Conservation (phyloP, 1,140 invertebrate genomes). For the Procambarus clarkii region DNA sequence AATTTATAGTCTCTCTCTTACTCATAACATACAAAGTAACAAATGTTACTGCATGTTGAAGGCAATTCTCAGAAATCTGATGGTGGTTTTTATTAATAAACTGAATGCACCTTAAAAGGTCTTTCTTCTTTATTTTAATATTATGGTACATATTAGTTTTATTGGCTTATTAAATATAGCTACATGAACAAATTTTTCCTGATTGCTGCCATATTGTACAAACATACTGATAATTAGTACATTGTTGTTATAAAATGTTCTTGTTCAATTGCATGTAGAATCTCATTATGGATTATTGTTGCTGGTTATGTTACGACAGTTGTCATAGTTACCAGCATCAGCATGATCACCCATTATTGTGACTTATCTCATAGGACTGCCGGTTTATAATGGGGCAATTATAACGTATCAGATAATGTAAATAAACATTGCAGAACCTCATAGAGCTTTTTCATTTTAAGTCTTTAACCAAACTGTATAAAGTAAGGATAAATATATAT, state of each 20-base stretch:
- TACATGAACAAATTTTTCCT: too few relatives aligned
- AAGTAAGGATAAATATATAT: constrained; percentile 58
- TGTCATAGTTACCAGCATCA: constrained; percentile 42
- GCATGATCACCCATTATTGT: constrained; percentile 23
- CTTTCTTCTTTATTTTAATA: too few relatives aligned
- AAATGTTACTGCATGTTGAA: constrained; percentile 13
- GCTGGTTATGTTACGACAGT: constrained; percentile 33
- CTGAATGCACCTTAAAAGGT: too few relatives aligned
- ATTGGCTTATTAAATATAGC: too few relatives aligned
- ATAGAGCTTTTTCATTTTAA: constrained; percentile 33
- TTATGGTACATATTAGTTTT: too few relatives aligned
- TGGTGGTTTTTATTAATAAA: too few relatives aligned
- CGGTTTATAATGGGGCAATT: constrained; percentile 37
- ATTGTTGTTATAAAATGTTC: too few relatives aligned
- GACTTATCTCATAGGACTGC: constrained; percentile 21
- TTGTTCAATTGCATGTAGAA: background rate
- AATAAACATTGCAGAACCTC: constrained; percentile 54
- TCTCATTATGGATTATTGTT: constrained; percentile 32
- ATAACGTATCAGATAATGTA: constrained; percentile 16
- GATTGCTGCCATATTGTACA: too few relatives aligned
- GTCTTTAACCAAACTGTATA: constrained; percentile 44
- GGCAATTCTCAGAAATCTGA: background rate
- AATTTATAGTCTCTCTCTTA: background rate
- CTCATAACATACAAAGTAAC: background rate
- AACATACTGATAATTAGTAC: too few relatives aligned